A percentile compares a stretch with the other conserved stretches of the same genome.
phyloP scores from a whole-genome alignment of 1,140 invertebrate species.

The Zaprionus lachaisei region DNA sequence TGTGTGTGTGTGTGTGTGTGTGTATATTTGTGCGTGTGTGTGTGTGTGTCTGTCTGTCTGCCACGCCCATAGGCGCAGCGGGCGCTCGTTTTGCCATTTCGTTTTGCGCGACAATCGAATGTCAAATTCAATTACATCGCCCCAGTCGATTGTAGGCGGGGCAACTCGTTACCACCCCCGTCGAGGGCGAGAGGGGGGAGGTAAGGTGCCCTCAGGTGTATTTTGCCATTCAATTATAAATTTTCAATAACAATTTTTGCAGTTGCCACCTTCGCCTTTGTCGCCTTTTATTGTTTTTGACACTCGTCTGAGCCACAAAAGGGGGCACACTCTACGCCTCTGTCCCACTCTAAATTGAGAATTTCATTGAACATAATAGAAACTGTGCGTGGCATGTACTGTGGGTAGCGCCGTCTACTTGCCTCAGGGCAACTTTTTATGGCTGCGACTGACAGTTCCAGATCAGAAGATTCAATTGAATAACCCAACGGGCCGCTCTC shows the following conservation, averaged over 20 bases:
- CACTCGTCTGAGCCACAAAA: conserved; percentile 35
- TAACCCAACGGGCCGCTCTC: conserved; percentile 2
- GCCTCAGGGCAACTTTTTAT: conserved; percentile 11
- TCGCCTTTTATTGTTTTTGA: conserved; percentile 74
- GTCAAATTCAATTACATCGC: conserved; percentile 76
- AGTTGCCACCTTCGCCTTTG: conserved; percentile 42
- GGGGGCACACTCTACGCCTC: conserved; percentile 2
- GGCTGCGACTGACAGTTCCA: conserved; percentile 62
- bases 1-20: background rate
- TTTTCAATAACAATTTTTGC: conserved; percentile 69
- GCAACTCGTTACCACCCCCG: background rate
- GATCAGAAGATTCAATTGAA: conserved; percentile 59
- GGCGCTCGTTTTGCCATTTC: conserved; percentile 37
- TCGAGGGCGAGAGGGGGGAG: background rate
- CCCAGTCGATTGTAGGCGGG: background rate
- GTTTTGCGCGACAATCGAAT: conserved; percentile 41
- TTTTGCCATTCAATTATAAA: conserved; percentile 81
- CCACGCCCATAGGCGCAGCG: conserved; percentile 24
- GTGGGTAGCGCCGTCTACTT: conserved; percentile 5
- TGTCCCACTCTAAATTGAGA: background rate
- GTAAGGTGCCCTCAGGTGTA: conserved; percentile 67
- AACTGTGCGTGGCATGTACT: background rate
- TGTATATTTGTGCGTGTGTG: background rate
- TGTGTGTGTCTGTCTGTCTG: background rate
- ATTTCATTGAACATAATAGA: conserved; percentile 22